Conservation (phyloP, 2,888 invertebrate species). For the Bombyx huttoni region DNA sequence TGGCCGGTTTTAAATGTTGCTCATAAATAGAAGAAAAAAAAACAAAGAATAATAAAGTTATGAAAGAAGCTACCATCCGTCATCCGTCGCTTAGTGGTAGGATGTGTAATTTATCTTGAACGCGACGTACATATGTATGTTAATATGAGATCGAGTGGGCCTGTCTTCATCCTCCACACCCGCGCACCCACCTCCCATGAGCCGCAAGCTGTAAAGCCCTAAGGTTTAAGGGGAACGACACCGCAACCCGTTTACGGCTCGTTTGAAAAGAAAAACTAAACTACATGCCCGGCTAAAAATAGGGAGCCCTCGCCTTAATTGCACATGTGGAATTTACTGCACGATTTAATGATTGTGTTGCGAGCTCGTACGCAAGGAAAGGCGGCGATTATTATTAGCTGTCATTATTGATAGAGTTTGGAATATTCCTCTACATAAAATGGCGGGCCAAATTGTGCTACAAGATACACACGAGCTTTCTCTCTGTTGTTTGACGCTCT, state of each 20-base stretch:
- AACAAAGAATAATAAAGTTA: not conserved
- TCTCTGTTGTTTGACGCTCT: constrained; percentile 15
- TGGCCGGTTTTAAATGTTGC: not conserved
- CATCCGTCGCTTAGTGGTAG: constrained; percentile 9
- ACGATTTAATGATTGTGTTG: constrained; percentile 46
- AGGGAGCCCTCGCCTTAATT: constrained; percentile 51
- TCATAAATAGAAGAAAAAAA: not conserved
- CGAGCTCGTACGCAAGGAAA: constrained; percentile 2
- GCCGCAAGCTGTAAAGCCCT: constrained; percentile 16
- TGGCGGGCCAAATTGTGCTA: not conserved
- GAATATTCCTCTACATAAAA: constrained; percentile 8
- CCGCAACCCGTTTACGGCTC: constrained; percentile 27
- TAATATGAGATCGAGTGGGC: not conserved
- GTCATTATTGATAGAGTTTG: constrained; percentile 15
- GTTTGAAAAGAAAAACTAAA: constrained; percentile 34
- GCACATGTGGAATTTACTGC: constrained; percentile 58
- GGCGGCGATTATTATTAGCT: not conserved
- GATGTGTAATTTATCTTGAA: not conserved
- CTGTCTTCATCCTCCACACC: not conserved
- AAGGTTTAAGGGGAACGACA: constrained; percentile 32
- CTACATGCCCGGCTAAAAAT: constrained; percentile 51
- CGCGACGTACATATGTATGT: not conserved
- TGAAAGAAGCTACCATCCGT: constrained; percentile 1
- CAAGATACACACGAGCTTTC: constrained; percentile 4
- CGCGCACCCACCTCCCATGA: not conserved